phyloP scores from a whole-genome alignment of 2,888 invertebrate species.

The Ditula angustiorana region DNA sequence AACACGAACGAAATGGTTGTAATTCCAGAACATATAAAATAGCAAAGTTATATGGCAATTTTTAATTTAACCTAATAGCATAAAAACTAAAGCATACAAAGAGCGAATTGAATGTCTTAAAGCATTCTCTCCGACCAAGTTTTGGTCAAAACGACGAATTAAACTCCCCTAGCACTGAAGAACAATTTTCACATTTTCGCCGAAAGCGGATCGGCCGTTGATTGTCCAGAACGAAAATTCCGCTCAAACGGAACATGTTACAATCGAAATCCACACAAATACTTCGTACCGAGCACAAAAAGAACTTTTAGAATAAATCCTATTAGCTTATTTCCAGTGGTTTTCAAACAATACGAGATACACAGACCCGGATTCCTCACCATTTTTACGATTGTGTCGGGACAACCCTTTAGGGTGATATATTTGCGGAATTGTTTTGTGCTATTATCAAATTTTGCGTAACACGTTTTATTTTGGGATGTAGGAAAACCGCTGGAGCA shows the following conservation, averaged over 20 bases:
- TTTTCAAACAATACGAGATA: conserved; percentile 17
- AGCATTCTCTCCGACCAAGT: no score
- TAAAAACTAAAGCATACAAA: no score
- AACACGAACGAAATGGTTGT: no score
- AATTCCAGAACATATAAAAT: no score
- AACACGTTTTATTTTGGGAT: conserved; percentile 9
- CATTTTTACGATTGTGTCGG: conserved; percentile 15
- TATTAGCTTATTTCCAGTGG: conserved; percentile 11
- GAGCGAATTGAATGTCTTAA: no score
- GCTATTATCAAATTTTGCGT: conserved; percentile 31
- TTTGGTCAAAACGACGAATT: no score
- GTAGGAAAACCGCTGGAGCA: neutral
- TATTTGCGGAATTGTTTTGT: conserved; percentile 22
- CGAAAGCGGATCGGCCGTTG: neutral
- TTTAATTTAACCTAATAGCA: no score
- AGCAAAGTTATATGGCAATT: no score
- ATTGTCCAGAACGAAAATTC: neutral
- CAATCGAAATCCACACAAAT: neutral
- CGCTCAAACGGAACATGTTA: neutral
- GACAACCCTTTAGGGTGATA: conserved; percentile 21
- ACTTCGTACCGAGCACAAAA: neutral
- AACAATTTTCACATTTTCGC: neutral
- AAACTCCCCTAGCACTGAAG: neutral
- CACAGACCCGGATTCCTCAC: conserved; percentile 5
- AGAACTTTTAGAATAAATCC: conserved; percentile 15